Percentiles rank a stretch among this genome's conserved stretches.
These are phyloP conservation scores for Stratiomys singularior DNA, from an alignment of 2,888 invertebrate genomes.

Conservation along the genomic window DNA sequence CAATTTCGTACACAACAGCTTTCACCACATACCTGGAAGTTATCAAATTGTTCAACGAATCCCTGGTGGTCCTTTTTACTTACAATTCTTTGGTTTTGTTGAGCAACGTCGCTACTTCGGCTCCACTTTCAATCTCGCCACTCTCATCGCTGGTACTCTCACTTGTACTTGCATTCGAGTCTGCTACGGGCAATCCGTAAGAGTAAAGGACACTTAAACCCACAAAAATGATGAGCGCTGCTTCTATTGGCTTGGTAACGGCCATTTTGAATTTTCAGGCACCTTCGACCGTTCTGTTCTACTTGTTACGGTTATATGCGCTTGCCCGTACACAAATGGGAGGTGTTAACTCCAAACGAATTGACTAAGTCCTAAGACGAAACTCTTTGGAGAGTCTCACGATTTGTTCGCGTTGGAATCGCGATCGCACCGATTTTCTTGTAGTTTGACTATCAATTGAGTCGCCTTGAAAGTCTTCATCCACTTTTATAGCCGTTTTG, in stretches of 20 bases:
- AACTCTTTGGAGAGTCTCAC: slow-evolving; percentile 41
- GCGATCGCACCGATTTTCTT: slow-evolving; percentile 24
- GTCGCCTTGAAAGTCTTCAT: slow-evolving; percentile 6
- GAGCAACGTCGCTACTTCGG: neutral
- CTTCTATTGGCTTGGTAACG: neutral
- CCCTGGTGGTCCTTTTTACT: slow-evolving; percentile 53
- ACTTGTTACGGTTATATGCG: neutral
- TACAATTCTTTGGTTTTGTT: slow-evolving; percentile 63
- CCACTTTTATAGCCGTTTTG: slow-evolving; percentile 29
- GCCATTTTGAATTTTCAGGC: neutral
- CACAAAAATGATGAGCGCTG: neutral
- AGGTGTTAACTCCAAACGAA: slow-evolving; percentile 26
- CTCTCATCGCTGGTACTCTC: slow-evolving; percentile 19
- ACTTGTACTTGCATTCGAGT: neutral
- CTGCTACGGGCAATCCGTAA: neutral
- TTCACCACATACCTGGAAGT: slow-evolving; percentile 68
- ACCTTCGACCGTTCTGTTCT: neutral
- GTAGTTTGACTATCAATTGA: slow-evolving; percentile 38
- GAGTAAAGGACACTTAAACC: slow-evolving; percentile 13
- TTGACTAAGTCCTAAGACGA: slow-evolving; percentile 17
- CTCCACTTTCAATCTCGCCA: neutral
- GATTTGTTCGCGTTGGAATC: slow-evolving; percentile 8
- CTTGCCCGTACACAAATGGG: neutral
- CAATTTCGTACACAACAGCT: slow-evolving; percentile 71
- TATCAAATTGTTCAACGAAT: neutral